phyloP scores from a whole-genome alignment of 2,888 invertebrate species.

The Spialia ferax region DNA sequence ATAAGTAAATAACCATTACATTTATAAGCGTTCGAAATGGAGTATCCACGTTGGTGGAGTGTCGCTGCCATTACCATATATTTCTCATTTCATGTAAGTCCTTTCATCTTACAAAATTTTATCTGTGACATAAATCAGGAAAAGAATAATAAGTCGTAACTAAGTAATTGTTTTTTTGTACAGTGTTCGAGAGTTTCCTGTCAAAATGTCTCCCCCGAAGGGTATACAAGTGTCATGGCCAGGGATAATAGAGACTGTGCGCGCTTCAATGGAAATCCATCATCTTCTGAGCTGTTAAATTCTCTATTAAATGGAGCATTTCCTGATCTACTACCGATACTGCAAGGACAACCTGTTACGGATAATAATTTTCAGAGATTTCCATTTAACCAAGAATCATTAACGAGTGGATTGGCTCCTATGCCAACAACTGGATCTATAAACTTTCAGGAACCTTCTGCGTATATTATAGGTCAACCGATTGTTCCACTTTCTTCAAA shows the following conservation, averaged over 20 bases:
- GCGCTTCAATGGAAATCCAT: not conserved
- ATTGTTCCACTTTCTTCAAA: slow-evolving; percentile 4
- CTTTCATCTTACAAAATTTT: not conserved
- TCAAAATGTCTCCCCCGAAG: slow-evolving; percentile 43
- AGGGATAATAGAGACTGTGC: slow-evolving; percentile 19
- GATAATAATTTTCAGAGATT: slow-evolving; percentile 19
- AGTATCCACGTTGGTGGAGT: slow-evolving; percentile 57
- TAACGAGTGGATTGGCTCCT: slow-evolving; percentile 25
- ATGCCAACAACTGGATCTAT: slow-evolving; percentile 22
- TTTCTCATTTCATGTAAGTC: slow-evolving; percentile 47
- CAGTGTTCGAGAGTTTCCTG: slow-evolving; percentile 19
- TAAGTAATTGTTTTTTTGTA: not conserved
- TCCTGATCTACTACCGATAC: slow-evolving; percentile 47
- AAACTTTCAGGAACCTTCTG: slow-evolving; percentile 31
- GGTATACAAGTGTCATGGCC: not conserved
- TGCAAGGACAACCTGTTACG: slow-evolving; percentile 33
- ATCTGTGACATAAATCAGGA: not conserved
- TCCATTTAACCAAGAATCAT: slow-evolving; percentile 11
- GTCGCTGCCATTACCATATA: slow-evolving; percentile 52
- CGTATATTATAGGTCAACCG: slow-evolving; percentile 20
- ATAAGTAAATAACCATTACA: slow-evolving; percentile 60
- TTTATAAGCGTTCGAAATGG: slow-evolving; percentile 63
- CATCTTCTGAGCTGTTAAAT: slow-evolving; percentile 46
- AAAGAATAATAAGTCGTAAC: too few relatives aligned
- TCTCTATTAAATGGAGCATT: slow-evolving; percentile 51